Evolutionary conservation across 30 jellyfish, hydroid and myxozoan species (phyloP), one percentile per base, ranked within the genome.

Genomic region (Cassiopea andromeda): DNA sequence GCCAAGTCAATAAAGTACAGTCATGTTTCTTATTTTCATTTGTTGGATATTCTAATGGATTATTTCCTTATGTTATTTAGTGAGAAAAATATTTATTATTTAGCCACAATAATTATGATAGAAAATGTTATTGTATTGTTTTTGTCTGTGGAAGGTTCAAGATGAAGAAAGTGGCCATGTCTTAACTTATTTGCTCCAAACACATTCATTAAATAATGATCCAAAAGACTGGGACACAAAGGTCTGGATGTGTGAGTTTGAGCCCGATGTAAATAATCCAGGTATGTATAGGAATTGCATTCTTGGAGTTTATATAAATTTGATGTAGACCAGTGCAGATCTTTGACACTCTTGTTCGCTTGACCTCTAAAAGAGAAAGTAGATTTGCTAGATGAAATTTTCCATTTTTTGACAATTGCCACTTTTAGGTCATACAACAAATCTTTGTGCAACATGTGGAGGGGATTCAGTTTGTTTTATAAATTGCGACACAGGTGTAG

Each of bases 191-290:
- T 87, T 96, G 3, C 87, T 96, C 4, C 99, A 96, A 88, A 96
- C 99, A 16, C 99, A 96, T 80, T 96, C 99, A 1, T 66, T 85
- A 48, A 85, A 91, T 75, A 96, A 96, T 89, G 97, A 92, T 69
- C 99, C 99, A 64, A 92, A 96, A 78, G 99, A 96, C 73, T 78
- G 90, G 92, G 94, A 92, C 73, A 96, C 99, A 3, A 96, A 96
- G 92, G 99, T 96, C 46, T 96, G 99, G 99, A 96, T 96, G 99
- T 96, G 99, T 73, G 99, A 92, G 81, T 96, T 96, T 77, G 98
- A 96, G 70, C 99, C 99, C 2, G 98, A 96, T 81, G 89, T 80
- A 3, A 78, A 87, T 60, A 73, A 73, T 49, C 97, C 98, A 61
- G 98, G 98, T 73, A 64, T 16, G 46, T 46, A 17, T 19, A 82